Evolutionary conservation across 1,140 invertebrate genomes (phyloP).

Genomic region (Homarus americanus): DNA sequence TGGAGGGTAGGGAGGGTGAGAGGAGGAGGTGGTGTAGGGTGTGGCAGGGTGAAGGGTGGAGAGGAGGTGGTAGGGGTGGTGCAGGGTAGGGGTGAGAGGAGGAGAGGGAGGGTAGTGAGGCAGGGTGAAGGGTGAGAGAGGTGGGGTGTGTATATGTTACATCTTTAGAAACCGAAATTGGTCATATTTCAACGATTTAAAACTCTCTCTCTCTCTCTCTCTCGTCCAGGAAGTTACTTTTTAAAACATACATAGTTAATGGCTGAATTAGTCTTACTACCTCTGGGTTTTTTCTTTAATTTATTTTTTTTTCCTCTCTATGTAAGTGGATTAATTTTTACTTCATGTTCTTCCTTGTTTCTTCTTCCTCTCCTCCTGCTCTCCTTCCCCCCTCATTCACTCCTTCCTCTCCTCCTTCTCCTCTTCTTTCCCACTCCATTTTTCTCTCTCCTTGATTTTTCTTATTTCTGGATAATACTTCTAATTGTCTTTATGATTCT

Average conservation of each 20-base stretch:
- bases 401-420: not conserved
- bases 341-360: conserved; percentile 12
- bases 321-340: conserved; percentile 2
- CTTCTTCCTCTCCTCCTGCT: not conserved
- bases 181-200: no score
- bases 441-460: no score
- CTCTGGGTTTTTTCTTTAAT: not conserved
- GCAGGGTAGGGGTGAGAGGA: no score
- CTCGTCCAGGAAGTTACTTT: no score
- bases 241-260: conserved; percentile 54
- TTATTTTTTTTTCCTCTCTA: no score
- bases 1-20: conserved; percentile 31
- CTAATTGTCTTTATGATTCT: no score
- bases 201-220: not conserved
- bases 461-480: no score
- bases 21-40: not conserved
- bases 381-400: not conserved
- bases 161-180: no score
- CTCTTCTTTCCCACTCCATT: not conserved
- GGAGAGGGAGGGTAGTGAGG: no score
- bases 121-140: not conserved
- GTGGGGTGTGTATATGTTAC: no score
- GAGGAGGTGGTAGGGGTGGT: no score
- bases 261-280: conserved; percentile 46
- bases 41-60: not conserved